phyloP scores from a whole-genome alignment of 2,888 invertebrate genomes.

The Punctoribates punctum region DNA sequence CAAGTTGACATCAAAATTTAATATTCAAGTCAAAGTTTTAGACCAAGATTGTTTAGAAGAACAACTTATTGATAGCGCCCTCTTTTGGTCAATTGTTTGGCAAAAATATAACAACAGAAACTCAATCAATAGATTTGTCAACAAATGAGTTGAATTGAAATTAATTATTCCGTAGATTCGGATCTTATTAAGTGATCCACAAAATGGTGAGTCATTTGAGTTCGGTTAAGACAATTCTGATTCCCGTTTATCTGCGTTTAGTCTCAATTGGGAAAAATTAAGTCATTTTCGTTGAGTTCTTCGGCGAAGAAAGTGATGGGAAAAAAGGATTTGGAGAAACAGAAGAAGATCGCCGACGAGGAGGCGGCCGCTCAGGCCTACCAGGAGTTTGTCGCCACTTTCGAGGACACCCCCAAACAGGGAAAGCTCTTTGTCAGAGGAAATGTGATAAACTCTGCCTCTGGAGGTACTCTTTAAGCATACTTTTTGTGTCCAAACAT shows the following conservation, averaged over 20 bases:
- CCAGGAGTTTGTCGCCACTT: conserved; percentile 95
- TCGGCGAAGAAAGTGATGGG: conserved; percentile 59
- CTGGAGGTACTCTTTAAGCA: background rate
- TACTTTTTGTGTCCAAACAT: background rate
- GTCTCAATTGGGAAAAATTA: conserved; percentile 40
- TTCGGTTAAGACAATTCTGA: no score
- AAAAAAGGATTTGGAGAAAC: conserved; percentile 72
- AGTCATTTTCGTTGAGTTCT: conserved; percentile 39
- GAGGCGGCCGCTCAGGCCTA: conserved; percentile 65
- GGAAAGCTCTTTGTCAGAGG: conserved; percentile 94
- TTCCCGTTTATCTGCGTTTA: background rate
- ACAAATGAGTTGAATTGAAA: no score
- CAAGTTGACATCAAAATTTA: no score
- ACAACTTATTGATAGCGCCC: no score
- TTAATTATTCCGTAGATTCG: no score
- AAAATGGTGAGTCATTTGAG: no score
- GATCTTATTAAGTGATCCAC: no score
- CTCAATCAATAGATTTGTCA: no score
- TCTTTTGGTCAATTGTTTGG: no score
- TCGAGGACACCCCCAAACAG: conserved; percentile 75
- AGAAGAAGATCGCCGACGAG: conserved; percentile 64
- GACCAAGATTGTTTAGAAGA: no score
- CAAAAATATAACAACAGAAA: no score
- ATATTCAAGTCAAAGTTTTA: no score
- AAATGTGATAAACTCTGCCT: conserved; percentile 82